A percentile compares a stretch with the other conserved stretches of the same genome.
These are phyloP conservation scores for Sander vitreus DNA, from an alignment of 2,113 vertebrate species.

Conservation along the genomic window DNA sequence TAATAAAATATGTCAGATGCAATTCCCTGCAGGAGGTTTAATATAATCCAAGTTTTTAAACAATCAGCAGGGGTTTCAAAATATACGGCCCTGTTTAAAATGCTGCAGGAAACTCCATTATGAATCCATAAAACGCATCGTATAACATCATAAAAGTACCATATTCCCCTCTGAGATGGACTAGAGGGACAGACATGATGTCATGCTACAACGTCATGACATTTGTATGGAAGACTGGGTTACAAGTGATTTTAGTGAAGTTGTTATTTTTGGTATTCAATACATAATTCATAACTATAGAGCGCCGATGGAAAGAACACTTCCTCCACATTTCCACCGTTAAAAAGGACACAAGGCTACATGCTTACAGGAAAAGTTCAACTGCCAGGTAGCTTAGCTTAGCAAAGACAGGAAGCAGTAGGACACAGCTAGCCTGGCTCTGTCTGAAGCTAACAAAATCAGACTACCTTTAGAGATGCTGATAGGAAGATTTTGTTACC, in stretches of 20 bases:
- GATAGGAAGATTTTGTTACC: not conserved
- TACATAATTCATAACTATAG: slow-evolving; percentile 12
- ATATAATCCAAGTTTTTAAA: slow-evolving; percentile 58
- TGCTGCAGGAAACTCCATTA: slow-evolving; percentile 55
- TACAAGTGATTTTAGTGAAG: slow-evolving; percentile 42
- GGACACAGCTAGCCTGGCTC: not conserved
- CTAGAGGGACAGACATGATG: slow-evolving; percentile 66
- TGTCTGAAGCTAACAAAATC: not conserved
- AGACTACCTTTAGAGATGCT: not conserved
- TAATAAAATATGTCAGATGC: slow-evolving; percentile 31
- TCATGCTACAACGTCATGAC: slow-evolving; percentile 52
- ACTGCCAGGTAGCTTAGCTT: slow-evolving; percentile 4
- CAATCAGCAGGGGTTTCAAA: slow-evolving; percentile 52
- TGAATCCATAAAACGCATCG: slow-evolving; percentile 67
- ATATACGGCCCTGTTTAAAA: slow-evolving; percentile 57
- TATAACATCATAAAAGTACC: slow-evolving; percentile 69
- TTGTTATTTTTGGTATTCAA: slow-evolving; percentile 42
- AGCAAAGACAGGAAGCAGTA: slow-evolving; percentile 1
- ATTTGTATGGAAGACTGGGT: slow-evolving; percentile 34
- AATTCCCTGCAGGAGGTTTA: slow-evolving; percentile 42
- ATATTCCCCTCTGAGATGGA: slow-evolving; percentile 49
- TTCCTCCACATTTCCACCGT: slow-evolving; percentile 21
- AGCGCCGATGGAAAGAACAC: slow-evolving; percentile 26
- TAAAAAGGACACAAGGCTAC: not conserved
- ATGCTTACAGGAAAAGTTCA: not conserved